phyloP scores from a whole-genome alignment of 2,113 vertebrate genomes.

The Cromileptes altivelis region DNA sequence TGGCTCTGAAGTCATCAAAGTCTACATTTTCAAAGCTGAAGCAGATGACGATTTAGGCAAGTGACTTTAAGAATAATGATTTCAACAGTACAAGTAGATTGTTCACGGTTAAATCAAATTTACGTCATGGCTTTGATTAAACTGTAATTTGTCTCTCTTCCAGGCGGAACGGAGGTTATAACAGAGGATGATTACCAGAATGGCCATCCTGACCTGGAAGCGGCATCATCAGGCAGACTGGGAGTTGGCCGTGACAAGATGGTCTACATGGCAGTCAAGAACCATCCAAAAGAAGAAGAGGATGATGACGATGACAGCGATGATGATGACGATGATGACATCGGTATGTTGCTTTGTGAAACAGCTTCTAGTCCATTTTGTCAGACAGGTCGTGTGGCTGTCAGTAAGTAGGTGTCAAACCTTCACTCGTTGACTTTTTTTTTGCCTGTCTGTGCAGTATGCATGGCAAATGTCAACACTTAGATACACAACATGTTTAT shows the following conservation, averaged over 20 bases:
- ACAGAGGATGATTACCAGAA: constrained; percentile 96
- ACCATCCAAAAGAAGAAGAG: constrained; percentile 91
- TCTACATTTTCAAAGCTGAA: constrained; percentile 99
- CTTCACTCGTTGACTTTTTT: neutral
- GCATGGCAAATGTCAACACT: constrained; percentile 66
- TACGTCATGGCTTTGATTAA: neutral
- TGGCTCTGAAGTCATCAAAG: constrained; percentile 98
- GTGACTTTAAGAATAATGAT: neutral
- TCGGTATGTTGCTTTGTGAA: constrained; percentile 67
- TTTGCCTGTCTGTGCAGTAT: neutral
- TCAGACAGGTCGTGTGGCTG: constrained; percentile 81
- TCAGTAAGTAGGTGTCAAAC: constrained; percentile 87
- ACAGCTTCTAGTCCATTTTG: neutral
- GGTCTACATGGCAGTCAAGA: constrained; percentile 99
- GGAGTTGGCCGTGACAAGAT: constrained; percentile 97
- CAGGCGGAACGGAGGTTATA: constrained; percentile 98
- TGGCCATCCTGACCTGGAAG: constrained; percentile 94
- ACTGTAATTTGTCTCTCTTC: constrained; percentile 42
- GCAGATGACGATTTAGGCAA: constrained; percentile 99
- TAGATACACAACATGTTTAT: neutral
- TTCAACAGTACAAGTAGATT: neutral
- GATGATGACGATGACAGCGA: constrained; percentile 91
- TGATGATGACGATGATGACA: constrained; percentile 76
- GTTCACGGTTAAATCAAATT: neutral
- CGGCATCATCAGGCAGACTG: constrained; percentile 89